Evolutionary conservation across 2,888 invertebrate species (phyloP), one percentile per base, ranked within the genome.

Genomic region (Drosophila ezoana): DNA sequence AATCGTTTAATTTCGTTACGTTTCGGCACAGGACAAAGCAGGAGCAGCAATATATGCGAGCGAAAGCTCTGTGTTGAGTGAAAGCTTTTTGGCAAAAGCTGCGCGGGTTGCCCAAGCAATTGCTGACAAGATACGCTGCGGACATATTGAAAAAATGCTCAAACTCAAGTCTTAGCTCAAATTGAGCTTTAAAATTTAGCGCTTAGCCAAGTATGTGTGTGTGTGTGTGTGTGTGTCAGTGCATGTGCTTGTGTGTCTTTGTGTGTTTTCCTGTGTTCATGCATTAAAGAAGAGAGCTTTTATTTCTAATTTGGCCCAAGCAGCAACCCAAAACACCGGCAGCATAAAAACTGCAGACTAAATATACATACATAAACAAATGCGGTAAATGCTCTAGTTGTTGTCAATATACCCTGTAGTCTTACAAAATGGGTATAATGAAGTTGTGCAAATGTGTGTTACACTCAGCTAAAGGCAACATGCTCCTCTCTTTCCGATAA

Each of bases 231-330:
- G 20, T 45, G 43, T 41, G 32, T 28, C 10, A 11, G 33, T 35
- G 9, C 9, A 23, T 20, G 14, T 16, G 35, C 11, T 37, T 23
- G 10, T 13, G 37, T 44, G 51, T 40, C 47, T 28, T 20, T 38
- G 35, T 57, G 16, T 72, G 47, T 56, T 14, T 68, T 58, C 38
- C 35, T 74, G 60, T 79, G 68, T 72, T 85, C 76, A 68, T 78
- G 53, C 79, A 67, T 79, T 75, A 73, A 71, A 60, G 38, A 41
- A 60, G 49, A 56, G 62, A 83, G 88, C 83, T 83, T 83, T 83
- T 66, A 79, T 86, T 86, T 86, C 75, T 88, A 86, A 88, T 88
- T 83, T 82, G 52, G 56, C 47, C 51, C 47, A 64, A 71, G 70
- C 76, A 73, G 60, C 58, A 16, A 56, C 53, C 60, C 40, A 76